Base-by-base conservation (phyloP, 2,113 vertebrate genomes). In the Illadopsis cleaveri region DNA sequence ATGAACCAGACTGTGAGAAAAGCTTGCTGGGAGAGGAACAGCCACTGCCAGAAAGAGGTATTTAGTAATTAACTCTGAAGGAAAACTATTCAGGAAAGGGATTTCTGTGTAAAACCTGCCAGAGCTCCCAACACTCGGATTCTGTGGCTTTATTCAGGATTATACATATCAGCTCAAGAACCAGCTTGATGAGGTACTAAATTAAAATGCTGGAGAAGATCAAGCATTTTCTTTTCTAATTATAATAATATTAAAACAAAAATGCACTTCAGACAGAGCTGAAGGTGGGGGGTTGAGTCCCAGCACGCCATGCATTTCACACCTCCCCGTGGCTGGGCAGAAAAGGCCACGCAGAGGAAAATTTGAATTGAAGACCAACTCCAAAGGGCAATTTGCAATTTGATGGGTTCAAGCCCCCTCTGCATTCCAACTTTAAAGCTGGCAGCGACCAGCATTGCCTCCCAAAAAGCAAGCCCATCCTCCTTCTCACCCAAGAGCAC, bases 21-120 rank as follows among this genome's bases (percentile, higher is more conserved):
- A 90, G 50, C 71, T 12, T 61, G 47, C 28, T 54, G 51, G 40
- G 60, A 90, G 31, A 70, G 21, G 22, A 94, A 61, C 42, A 88
- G 76, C 21, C 53, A 37, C 47, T 61, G 82, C 48, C 84, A 66
- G 42, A 62, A 89, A 77, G 62, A 79, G 58, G 35, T 30, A 76
- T 90, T 97, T 89, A 76, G 93, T 76, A 22, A 96, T 89, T 95
- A 96, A 82, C 76, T 82, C 35, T 28, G 28, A 61, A 82, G 40
- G 62, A 84, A 93, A 89, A 78, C 51, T 70, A 86, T 24, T 92
- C 66, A 86, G 76, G 58, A 88, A 94, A 89, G 58, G 54, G 58
- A 94, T 69, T 93, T 86, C 53, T 45, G 22, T 60, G 23, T 22
- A 75, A 76, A 94, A 78, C 50, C 68, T 90, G 75, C 35, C 58